Evolutionary conservation across 2,797 vertebrate genomes (phyloP).

Genomic region (Mus spretus): DNA sequence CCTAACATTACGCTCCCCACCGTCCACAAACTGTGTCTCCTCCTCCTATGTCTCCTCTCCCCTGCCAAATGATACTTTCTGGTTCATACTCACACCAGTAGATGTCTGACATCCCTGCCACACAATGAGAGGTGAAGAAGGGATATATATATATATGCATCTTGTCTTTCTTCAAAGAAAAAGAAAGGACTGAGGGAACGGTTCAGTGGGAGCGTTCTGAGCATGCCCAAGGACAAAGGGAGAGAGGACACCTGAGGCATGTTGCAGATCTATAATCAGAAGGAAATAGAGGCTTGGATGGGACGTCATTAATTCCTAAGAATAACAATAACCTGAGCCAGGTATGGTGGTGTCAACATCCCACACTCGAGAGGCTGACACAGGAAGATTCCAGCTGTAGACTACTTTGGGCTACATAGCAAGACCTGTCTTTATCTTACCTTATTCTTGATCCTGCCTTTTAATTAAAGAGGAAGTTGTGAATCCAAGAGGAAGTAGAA

Average conservation of each 20-base stretch:
- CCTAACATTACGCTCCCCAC: not conserved
- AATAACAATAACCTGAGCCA: conserved; percentile 1
- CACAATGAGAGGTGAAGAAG: not conserved
- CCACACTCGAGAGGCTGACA: not conserved
- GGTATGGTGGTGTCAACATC: not conserved
- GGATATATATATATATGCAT: not conserved
- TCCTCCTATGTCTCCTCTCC: not conserved
- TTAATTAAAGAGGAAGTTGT: not conserved
- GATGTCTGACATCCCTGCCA: not conserved
- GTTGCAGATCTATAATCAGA: not conserved
- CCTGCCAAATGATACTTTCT: not conserved
- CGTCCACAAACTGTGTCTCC: not conserved
- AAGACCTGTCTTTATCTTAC: not conserved
- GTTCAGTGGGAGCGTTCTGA: not conserved
- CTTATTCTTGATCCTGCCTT: not conserved
- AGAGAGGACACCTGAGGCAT: not conserved
- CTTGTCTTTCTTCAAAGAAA: conserved; percentile 29
- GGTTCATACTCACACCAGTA: not conserved
- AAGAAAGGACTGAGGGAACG: not conserved
- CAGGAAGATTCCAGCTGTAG: not conserved
- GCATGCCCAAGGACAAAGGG: not conserved
- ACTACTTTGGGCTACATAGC: not conserved
- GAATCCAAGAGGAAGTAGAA: not conserved
- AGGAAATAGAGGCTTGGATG: not conserved
- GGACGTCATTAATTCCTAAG: conserved; percentile 14